These are phyloP conservation scores for Naso thynnoides DNA, from an alignment of 2,797 vertebrate species.

Conservation along the genomic window DNA sequence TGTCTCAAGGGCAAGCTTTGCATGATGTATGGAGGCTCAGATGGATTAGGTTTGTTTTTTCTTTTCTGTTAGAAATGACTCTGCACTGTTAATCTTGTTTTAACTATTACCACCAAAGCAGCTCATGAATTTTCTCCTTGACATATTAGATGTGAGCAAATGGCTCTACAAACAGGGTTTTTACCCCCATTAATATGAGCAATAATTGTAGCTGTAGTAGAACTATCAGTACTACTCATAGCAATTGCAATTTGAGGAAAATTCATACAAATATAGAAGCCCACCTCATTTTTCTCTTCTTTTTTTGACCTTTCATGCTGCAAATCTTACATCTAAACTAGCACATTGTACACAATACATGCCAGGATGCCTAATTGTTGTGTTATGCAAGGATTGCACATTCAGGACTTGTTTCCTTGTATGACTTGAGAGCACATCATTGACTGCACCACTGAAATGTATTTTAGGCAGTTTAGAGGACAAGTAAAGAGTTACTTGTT, in stretches of 20 bases:
- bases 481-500: background rate
- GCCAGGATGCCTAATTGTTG: constrained; percentile 16
- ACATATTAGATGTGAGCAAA: background rate
- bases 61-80: constrained; percentile 14
- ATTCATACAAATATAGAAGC: background rate
- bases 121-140: background rate
- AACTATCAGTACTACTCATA: background rate
- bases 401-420: constrained; percentile 24
- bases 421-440: background rate
- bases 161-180: background rate
- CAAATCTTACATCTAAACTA: background rate
- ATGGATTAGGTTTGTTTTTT: constrained; percentile 15
- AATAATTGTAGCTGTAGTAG: no score
- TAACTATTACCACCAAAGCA: background rate
- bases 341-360: background rate
- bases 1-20: constrained; percentile 47
- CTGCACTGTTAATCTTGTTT: constrained; percentile 12
- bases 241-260: background rate
- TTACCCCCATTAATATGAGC: background rate
- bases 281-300: background rate
- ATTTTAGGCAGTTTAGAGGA: background rate
- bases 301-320: background rate
- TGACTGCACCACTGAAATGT: constrained; percentile 1
- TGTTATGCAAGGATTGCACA: constrained; percentile 22
- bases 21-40: constrained; percentile 37